A percentile compares a stretch with the other conserved stretches of the same genome.
Evolutionary conservation across 2,113 vertebrate genomes (phyloP).

Genomic region (Phrynosoma blainvillii): DNA sequence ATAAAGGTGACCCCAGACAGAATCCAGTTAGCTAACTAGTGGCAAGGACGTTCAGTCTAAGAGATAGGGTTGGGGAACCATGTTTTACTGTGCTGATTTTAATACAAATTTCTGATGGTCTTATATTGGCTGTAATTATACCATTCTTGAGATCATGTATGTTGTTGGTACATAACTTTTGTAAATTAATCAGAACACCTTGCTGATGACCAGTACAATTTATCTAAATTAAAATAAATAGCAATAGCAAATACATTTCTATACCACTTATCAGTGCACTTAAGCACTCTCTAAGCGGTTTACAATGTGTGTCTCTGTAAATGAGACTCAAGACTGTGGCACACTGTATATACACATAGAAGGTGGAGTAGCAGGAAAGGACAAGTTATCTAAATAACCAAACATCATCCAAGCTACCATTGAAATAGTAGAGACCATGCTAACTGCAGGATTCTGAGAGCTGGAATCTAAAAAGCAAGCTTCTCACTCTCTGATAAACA

Average conservation of each 20-base stretch:
- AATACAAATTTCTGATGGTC: background rate
- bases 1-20: too few species aligned
- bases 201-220: background rate
- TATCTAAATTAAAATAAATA: background rate
- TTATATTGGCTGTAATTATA: background rate
- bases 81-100: background rate
- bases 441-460: background rate
- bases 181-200: background rate
- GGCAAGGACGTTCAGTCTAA: too few species aligned
- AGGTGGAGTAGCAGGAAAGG: background rate
- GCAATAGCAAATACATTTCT: too few species aligned
- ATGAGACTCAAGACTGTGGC: too few species aligned
- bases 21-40: too few species aligned
- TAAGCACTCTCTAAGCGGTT: too few species aligned
- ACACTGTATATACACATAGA: background rate
- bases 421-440: background rate
- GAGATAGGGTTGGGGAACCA: too few species aligned
- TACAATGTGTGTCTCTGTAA: too few species aligned
- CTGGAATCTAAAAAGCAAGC: too few species aligned
- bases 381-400: too few species aligned
- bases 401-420: too few species aligned
- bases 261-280: too few species aligned
- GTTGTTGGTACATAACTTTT: background rate
- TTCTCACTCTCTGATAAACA: background rate
- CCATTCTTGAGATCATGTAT: background rate